These are phyloP conservation scores for Linnaemya tessellans DNA, from an alignment of 2,888 invertebrate genomes.

Conservation along the genomic window DNA sequence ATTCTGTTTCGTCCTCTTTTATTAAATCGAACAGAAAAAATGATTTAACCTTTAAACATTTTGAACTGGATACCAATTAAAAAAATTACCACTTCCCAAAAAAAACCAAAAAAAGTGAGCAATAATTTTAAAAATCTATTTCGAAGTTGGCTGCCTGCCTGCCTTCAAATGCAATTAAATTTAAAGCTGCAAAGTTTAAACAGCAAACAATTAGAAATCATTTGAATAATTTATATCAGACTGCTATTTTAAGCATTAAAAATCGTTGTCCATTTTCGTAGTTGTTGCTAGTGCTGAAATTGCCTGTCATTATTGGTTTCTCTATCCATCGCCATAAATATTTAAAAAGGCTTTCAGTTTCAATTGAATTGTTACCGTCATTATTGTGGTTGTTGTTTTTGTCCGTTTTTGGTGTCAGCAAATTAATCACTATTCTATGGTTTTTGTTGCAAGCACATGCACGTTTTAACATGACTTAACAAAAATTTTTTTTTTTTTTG, in stretches of 20 bases:
- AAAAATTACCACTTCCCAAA: too few relatives aligned
- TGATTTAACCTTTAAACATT: too few relatives aligned
- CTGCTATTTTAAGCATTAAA: not conserved
- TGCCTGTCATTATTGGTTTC: constrained; percentile 15
- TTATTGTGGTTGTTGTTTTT: not conserved
- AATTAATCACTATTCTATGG: constrained; percentile 27
- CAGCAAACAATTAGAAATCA: constrained; percentile 1
- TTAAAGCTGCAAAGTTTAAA: not conserved
- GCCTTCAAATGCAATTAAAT: too few relatives aligned
- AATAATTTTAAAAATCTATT: too few relatives aligned
- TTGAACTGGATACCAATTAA: too few relatives aligned
- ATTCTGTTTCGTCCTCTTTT: too few relatives aligned
- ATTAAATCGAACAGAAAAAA: too few relatives aligned
- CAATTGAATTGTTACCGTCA: constrained; percentile 17
- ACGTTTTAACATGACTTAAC: too few relatives aligned
- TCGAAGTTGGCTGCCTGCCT: too few relatives aligned
- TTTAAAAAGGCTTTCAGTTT: constrained; percentile 39
- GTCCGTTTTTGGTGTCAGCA: not conserved
- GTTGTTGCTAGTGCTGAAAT: not conserved
- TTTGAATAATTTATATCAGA: constrained; percentile 11
- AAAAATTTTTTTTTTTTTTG: too few relatives aligned
- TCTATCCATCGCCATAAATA: constrained; percentile 31
- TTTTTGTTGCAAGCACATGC: not conserved
- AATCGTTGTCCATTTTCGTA: not conserved
- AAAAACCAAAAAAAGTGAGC: too few relatives aligned